These are phyloP conservation scores for Arrhopalites spinosus DNA, from an alignment of 2,888 invertebrate species.

Conservation along the genomic window DNA sequence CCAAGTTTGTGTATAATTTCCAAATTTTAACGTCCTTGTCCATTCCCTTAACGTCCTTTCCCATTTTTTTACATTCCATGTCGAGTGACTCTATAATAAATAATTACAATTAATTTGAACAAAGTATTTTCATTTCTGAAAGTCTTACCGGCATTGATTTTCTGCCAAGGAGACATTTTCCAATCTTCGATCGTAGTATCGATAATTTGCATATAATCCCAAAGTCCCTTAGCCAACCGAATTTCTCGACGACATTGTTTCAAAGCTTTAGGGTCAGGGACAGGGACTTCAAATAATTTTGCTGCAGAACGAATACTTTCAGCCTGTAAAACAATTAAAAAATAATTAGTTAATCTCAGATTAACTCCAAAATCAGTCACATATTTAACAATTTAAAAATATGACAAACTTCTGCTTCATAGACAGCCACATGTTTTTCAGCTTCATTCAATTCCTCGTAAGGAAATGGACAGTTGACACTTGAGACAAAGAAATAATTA, in stretches of 20 bases:
- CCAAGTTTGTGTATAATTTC: slow-evolving; percentile 87
- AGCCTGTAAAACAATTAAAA: too few relatives aligned
- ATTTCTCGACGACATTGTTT: slow-evolving; percentile 91
- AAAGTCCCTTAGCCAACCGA: slow-evolving; percentile 76
- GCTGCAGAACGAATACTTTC: slow-evolving; percentile 84
- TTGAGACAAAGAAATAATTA: slow-evolving; percentile 62
- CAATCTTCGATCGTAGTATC: slow-evolving; percentile 91
- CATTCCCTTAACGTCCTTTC: slow-evolving; percentile 86
- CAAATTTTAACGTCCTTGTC: slow-evolving; percentile 96
- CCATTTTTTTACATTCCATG: slow-evolving; percentile 96
- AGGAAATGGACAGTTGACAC: slow-evolving; percentile 74
- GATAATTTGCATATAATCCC: slow-evolving; percentile 93
- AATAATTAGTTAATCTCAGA: too few relatives aligned
- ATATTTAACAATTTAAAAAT: too few relatives aligned
- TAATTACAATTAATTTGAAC: slow-evolving; percentile 85
- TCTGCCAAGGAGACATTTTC: slow-evolving; percentile 96
- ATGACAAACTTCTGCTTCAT: slow-evolving; percentile 84
- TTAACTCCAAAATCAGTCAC: too few relatives aligned
- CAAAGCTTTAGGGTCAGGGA: slow-evolving; percentile 90
- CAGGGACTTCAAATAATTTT: slow-evolving; percentile 89
- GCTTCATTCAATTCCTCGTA: slow-evolving; percentile 76
- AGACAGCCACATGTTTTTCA: slow-evolving; percentile 73
- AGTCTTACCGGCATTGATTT: slow-evolving; percentile 96
- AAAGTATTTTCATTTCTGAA: too few relatives aligned
- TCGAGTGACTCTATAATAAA: too few relatives aligned